These are phyloP conservation scores for Pristionchus arcanus DNA, from an alignment of 2,888 invertebrate genomes.

Conservation along the genomic window DNA sequence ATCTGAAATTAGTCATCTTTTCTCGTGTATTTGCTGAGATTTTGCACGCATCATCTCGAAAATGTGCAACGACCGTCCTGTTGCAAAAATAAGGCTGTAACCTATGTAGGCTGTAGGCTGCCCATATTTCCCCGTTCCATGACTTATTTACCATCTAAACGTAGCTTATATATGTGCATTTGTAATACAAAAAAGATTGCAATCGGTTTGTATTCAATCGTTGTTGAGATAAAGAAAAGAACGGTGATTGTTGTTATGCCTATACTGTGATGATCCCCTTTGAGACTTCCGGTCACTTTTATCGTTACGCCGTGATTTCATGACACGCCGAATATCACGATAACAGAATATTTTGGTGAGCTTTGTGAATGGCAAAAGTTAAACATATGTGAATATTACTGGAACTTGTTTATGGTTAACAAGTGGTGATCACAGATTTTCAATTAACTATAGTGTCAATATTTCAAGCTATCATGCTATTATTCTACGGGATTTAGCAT, in stretches of 20 bases:
- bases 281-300: conserved; percentile 28
- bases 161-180: not conserved
- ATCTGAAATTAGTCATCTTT: not conserved
- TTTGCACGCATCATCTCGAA: not conserved
- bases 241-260: not conserved
- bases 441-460: not conserved
- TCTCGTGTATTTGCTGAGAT: conserved; percentile 29
- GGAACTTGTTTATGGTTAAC: not conserved
- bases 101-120: conserved; percentile 24
- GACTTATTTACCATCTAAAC: not conserved
- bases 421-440: too few species aligned
- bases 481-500: too few species aligned
- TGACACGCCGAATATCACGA: not conserved
- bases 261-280: not conserved
- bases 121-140: not conserved
- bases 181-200: not conserved
- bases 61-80: not conserved
- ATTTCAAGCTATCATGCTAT: not conserved
- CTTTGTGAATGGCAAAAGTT: not conserved
- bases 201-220: conserved; percentile 1
- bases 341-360: not conserved
- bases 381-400: not conserved
- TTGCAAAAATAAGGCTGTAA: not conserved
- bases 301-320: not conserved
- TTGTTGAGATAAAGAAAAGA: conserved; percentile 18